Conservation (phyloP, 2,113 vertebrate genomes). For the Percina caprodes region DNA sequence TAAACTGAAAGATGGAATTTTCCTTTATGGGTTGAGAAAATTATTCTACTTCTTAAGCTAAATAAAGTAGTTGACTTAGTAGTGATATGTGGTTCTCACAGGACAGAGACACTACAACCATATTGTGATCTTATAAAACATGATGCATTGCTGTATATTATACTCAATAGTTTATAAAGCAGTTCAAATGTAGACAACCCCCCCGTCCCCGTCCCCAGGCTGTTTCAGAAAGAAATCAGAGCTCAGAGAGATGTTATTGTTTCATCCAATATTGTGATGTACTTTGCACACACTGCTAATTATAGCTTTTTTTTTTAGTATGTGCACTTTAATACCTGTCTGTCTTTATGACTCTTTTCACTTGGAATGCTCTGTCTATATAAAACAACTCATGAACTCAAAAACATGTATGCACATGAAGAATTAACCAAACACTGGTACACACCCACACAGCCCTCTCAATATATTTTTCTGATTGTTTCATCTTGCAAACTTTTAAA, state of each 20-base stretch:
- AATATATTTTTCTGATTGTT: slow-evolving; percentile 12
- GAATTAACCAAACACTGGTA: slow-evolving; percentile 3
- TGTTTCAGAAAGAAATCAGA: neutral
- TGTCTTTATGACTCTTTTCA: neutral
- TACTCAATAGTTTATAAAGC: too few species aligned
- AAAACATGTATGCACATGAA: slow-evolving; percentile 30
- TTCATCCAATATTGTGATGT: neutral
- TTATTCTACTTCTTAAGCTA: too few species aligned
- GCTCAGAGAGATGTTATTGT: neutral
- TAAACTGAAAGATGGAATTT: too few species aligned
- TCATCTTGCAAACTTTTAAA: neutral
- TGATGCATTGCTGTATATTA: too few species aligned
- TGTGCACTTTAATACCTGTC: slow-evolving; percentile 3
- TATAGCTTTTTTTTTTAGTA: neutral
- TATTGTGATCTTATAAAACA: too few species aligned
- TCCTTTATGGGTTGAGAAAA: too few species aligned
- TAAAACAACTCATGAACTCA: slow-evolving; percentile 1
- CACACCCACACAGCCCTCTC: slow-evolving; percentile 2
- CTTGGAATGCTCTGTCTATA: slow-evolving; percentile 8
- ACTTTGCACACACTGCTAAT: neutral
- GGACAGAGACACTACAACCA: neutral
- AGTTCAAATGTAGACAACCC: neutral
- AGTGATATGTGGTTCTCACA: neutral
- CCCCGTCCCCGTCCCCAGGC: too few species aligned
- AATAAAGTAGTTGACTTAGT: neutral